Conservation (phyloP, 1,140 invertebrate genomes). For the Oryzaephilus surinamensis region DNA sequence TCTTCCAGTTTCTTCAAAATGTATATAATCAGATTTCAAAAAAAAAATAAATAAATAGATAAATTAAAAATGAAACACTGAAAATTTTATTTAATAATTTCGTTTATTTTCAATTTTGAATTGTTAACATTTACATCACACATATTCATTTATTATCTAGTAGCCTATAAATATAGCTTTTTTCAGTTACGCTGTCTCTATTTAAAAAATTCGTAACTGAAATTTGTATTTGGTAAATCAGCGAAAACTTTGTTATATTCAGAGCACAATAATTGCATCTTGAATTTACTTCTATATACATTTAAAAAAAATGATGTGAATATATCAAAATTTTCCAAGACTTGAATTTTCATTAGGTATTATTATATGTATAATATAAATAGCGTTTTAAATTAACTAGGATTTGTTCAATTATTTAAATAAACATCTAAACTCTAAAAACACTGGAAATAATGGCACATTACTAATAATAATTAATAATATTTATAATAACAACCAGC, state of each 20-base stretch:
- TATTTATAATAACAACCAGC: slow-evolving; percentile 23
- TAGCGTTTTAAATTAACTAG: slow-evolving; percentile 30
- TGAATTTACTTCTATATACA: not conserved
- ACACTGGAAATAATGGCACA: slow-evolving; percentile 33
- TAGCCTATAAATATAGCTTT: too few species aligned
- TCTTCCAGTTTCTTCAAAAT: not conserved
- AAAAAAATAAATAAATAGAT: slow-evolving; percentile 19
- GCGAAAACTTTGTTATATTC: slow-evolving; percentile 34
- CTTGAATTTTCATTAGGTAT: too few species aligned
- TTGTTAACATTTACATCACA: slow-evolving; percentile 39
- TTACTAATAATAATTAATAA: slow-evolving; percentile 17
- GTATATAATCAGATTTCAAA: slow-evolving; percentile 20
- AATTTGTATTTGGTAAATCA: slow-evolving; percentile 27
- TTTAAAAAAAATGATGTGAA: slow-evolving; percentile 9
- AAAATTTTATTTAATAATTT: slow-evolving; percentile 27
- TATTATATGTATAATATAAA: slow-evolving; percentile 19
- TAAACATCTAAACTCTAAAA: slow-evolving; percentile 33
- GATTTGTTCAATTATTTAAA: slow-evolving; percentile 26
- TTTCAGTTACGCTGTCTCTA: too few species aligned
- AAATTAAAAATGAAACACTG: slow-evolving; percentile 18
- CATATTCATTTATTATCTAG: slow-evolving; percentile 22
- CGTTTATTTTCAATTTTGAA: slow-evolving; percentile 37
- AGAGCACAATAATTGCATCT: slow-evolving; percentile 12
- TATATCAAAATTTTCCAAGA: slow-evolving; percentile 34
- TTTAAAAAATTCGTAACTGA: slow-evolving; percentile 22